Evolutionary conservation across 2,113 vertebrate species (phyloP), one percentile per base, ranked within the genome.

Genomic region (Parus major): DNA sequence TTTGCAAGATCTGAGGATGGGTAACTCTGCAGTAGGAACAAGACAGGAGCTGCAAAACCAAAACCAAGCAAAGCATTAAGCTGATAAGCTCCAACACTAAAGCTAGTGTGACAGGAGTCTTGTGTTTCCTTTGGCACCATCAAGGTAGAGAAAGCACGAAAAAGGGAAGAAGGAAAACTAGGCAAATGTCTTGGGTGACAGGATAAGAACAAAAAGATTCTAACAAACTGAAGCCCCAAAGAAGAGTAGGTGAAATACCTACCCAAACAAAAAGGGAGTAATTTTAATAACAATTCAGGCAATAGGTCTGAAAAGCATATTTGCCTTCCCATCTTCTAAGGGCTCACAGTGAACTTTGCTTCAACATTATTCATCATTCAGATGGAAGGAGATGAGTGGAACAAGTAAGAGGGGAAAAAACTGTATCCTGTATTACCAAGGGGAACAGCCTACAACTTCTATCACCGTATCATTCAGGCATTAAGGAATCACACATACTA

Each of bases 311-410:
- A 60, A 69, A 68, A 41, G 18, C 5, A 2, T n/a, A 23, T 65
- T 81, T 71, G 36, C 12, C 4, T 42, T 12, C 9, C 15, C 17
- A 15, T 50, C 53, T 33, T 75, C 10, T 33, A 61, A 78, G 8
- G 13, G 33, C 52, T 91, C 35, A 76, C 25, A 55, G 2, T 10
- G 17, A 88, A 11, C 12, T 75, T 79, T 22, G 19, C 65, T 84
- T 65, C 36, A 35, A 44, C 0, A 0, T 69, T 42, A 42, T 33
- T 81, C 19, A 36, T 55, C 2, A 0, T 3, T 1, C 16, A 86
- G 55, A 71, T 10, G 5, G 12, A 56, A 22, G 24, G 10, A 41
- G 27, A 82, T 13, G 7, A 89, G 52, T 5, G 5, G 23, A 9
- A 63, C 7, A 24, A 8, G 25, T 25, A 63, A 63, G 35, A 21